Percentiles rank a stretch among this genome's conserved stretches.
phyloP scores from a whole-genome alignment of 2,797 vertebrate species.

The Sorex maritimensis region DNA sequence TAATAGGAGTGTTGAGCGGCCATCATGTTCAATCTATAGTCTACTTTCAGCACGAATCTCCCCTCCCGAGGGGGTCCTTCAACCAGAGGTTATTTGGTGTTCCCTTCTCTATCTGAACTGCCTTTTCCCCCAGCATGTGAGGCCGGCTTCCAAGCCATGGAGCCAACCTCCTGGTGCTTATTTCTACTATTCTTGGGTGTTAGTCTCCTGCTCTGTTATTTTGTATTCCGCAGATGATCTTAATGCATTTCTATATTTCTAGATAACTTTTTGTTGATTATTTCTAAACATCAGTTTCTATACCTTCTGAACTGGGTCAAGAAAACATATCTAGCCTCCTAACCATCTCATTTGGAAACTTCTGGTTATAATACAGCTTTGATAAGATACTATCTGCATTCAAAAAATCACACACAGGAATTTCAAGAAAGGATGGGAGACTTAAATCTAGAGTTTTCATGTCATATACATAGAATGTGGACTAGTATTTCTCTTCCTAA shows the following conservation, averaged over 20 bases:
- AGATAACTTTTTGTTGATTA: background rate
- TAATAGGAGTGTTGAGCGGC: too few species aligned
- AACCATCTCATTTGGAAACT: background rate
- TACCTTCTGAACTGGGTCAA: background rate
- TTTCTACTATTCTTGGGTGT: too few species aligned
- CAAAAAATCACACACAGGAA: background rate
- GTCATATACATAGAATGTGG: background rate
- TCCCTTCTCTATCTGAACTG: too few species aligned
- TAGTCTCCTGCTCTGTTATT: too few species aligned
- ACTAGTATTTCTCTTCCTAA: conserved; percentile 42
- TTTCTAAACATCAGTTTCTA: background rate
- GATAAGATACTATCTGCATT: background rate
- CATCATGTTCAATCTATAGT: too few species aligned
- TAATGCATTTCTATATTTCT: background rate
- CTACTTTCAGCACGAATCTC: too few species aligned
- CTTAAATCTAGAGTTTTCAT: conserved; percentile 51
- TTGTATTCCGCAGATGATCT: too few species aligned
- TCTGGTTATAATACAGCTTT: conserved; percentile 5
- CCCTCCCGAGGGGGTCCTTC: too few species aligned
- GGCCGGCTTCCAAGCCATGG: too few species aligned
- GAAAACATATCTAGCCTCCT: background rate
- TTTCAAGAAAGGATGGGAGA: background rate
- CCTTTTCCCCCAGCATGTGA: too few species aligned
- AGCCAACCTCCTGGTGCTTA: too few species aligned
- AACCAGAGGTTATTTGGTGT: too few species aligned